Evolutionary conservation across 2,797 vertebrate species (phyloP), one percentile per base, ranked within the genome.

Genomic region (Sphenopsis melanotis): DNA sequence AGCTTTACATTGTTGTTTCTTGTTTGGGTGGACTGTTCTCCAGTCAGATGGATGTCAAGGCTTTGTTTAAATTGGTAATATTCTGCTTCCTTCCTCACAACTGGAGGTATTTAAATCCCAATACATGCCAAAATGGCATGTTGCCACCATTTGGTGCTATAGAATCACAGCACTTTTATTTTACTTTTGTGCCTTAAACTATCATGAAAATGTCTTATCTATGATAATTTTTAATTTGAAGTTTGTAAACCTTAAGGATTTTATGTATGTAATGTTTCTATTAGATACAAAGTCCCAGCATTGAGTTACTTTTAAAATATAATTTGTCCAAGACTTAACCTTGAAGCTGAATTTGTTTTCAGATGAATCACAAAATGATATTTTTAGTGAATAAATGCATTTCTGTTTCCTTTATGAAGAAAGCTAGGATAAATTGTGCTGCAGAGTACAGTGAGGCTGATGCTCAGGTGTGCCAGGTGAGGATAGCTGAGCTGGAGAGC

Each of bases 391-490:
- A n/a, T 46, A 37, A 70, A 70, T 52, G 22, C 2, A 0, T 36
- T 70, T n/a, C n/a, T 83, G 4, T 59, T 84, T 88, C 14, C 44
- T 44, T 47, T 32, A 7, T 80, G 74, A 97, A 98, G 98, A 84
- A 97, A 70, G 12, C 46, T 50, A 59, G 39, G 37, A 29, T 98
- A 96, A 96, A 78, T 75, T 46, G 96, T 65, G 21, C 55, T 44
- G 42, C 94, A 87, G 95, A 95, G 34, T 83, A 68, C 57, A 87
- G 29, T 5, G 95, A 95, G 68, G 80, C 83, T 63, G 95, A 96
- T 74, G 88, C 66, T 16, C 41, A 87, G 29, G 30, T 68, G 50
- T 87, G 63, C 47, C 91, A 75, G 76, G 66, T 0, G 0, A 87
- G 81, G 91, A 68, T 74, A 77, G 53, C 93, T 86, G 79, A 94